These are phyloP conservation scores for Anastrepha obliqua DNA, from an alignment of 1,140 invertebrate genomes.

Conservation along the genomic window DNA sequence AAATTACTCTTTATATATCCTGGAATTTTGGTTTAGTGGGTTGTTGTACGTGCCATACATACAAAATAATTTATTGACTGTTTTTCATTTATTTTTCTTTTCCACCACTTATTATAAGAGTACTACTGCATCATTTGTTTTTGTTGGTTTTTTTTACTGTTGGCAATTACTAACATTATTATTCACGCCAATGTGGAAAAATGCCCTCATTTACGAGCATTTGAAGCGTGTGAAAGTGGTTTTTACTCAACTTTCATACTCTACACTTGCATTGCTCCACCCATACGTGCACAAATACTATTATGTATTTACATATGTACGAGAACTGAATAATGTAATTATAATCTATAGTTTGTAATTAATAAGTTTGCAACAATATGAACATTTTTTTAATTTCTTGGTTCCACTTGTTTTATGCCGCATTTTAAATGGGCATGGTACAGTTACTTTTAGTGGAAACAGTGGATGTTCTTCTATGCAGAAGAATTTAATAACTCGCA, in stretches of 20 bases:
- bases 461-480: no score
- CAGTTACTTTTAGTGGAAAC: no score
- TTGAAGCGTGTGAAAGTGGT: background rate
- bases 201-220: background rate
- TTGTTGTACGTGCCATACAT: background rate
- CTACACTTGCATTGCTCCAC: background rate
- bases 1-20: no score
- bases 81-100: background rate
- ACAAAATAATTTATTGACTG: background rate
- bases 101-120: background rate
- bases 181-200: conserved; percentile 14
- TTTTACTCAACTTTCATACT: background rate
- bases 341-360: conserved; percentile 30
- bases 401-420: background rate
- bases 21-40: background rate
- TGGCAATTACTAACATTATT: conserved; percentile 42
- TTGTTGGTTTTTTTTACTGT: background rate
- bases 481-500: no score
- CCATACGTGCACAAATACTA: background rate
- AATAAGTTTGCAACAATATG: background rate
- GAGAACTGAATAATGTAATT: conserved; percentile 2
- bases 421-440: no score
- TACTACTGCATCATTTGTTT: background rate
- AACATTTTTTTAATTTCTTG: background rate
- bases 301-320: background rate